Base-by-base conservation (phyloP, 2,888 invertebrate species). In the Escarpia spicata region DNA sequence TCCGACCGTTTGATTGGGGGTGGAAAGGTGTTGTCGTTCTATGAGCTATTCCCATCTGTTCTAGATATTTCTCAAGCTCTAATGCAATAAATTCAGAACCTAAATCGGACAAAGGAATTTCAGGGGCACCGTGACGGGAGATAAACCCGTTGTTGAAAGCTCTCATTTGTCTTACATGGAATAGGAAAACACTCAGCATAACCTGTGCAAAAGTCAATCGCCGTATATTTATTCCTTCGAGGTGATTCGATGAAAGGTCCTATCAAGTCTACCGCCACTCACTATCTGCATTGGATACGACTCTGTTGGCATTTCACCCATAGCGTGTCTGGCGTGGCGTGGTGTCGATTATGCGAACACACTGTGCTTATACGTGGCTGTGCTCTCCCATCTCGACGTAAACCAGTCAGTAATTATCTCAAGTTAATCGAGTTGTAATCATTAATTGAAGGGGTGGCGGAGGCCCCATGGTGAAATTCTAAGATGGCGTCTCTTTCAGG, bases 81-180 rank as follows among this genome's bases (percentile, higher is more conserved):
- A 15, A 31, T 3, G 92, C 91, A 8, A 2, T 43, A 43, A 92
- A 92, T 43, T 92, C 90, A 26, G 43, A 6, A 10, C 93, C 93
- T 15, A 90, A 89, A 52, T 93, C 93, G 19, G 93, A 26, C 19
- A 90, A 9, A 19, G 91, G n/a, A 8, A 92, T 43, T 2, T 93
- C 92, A 12, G 93, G 93, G 6, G 90, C 90, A 31, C 90, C 58
- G 43, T 93, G 93, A n/a, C 43, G 60, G 90, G 52, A 37, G 92
- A 43, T 31, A 92, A 92, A 10, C 58, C 43, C 15, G 60, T 92
- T 31, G 90, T 31, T 12, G 89, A 90, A 92, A 90, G 44, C 19
- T 52, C n/a, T 43, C 58, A 43, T 75, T 90, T 19, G 93, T 90
- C 52, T 93, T 93, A 60, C 90, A 43, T 91, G 45, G 45, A 45